These are phyloP conservation scores for Poeciliopsis gracilis DNA, from an alignment of 2,797 vertebrate species.

Conservation along the genomic window DNA sequence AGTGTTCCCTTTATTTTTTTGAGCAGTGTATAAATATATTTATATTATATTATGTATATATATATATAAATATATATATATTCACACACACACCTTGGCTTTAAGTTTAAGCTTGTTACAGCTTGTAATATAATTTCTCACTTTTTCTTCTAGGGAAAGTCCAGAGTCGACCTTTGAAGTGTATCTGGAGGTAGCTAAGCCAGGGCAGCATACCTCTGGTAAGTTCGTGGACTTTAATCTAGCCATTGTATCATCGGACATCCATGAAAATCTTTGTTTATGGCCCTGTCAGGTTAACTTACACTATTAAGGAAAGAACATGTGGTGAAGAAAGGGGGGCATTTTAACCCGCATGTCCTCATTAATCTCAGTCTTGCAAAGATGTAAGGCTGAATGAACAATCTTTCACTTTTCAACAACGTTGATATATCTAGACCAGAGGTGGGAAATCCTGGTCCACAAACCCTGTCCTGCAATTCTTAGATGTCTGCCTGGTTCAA, in stretches of 20 bases:
- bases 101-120: neutral
- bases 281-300: neutral
- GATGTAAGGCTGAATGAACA: neutral
- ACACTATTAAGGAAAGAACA: neutral
- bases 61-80: too few relatives aligned
- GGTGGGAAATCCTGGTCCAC: too few relatives aligned
- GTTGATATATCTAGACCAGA: neutral
- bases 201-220: conserved; percentile 74
- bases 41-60: too few relatives aligned
- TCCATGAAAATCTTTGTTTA: neutral
- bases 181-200: conserved; percentile 78
- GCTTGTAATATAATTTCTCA: neutral
- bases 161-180: conserved; percentile 80
- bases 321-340: neutral
- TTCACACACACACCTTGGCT: neutral
- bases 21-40: too few relatives aligned
- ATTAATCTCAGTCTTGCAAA: neutral
- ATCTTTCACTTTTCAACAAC: neutral
- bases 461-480: too few relatives aligned
- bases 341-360: neutral
- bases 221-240: conserved; percentile 13
- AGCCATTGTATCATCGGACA: neutral
- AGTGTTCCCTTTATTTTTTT: too few relatives aligned
- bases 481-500: too few relatives aligned
- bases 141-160: conserved; percentile 76